These are phyloP conservation scores for Sitta carolinensis DNA, from an alignment of 2,797 vertebrate genomes.

Conservation along the genomic window DNA sequence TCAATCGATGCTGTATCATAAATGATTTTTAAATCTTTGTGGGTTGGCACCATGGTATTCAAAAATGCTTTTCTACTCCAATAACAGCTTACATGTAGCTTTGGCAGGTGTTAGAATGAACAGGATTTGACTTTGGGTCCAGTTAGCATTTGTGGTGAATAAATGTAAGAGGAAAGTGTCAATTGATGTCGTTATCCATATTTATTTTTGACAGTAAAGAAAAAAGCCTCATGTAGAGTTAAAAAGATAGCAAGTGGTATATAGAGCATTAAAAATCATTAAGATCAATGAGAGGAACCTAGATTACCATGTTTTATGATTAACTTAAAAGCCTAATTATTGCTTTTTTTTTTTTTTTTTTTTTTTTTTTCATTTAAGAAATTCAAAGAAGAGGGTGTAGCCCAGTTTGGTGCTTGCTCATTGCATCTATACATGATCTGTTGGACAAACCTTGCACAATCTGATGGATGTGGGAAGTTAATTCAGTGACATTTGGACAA, in stretches of 20 bases:
- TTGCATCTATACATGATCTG: neutral
- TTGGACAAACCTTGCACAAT: neutral
- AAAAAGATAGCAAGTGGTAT: neutral
- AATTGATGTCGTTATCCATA: neutral
- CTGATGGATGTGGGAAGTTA: neutral
- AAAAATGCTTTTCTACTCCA: neutral
- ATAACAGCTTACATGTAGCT: neutral
- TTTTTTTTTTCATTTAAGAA: neutral
- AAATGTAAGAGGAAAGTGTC: neutral
- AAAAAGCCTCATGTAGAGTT: neutral
- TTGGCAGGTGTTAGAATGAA: neutral
- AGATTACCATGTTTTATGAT: neutral
- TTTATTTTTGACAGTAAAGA: neutral
- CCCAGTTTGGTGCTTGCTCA: too few relatives aligned
- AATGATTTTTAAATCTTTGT: neutral
- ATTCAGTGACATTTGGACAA: neutral
- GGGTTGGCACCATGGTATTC: neutral
- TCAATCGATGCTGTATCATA: neutral
- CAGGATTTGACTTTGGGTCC: neutral
- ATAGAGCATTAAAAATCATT: neutral
- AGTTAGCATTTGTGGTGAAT: neutral
- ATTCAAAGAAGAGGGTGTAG: neutral
- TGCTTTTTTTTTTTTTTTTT: too few relatives aligned
- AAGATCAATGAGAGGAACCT: neutral
- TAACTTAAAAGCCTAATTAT: neutral